These are phyloP conservation scores for Scaptomyza graminum DNA, from an alignment of 1,140 invertebrate genomes.

Conservation along the genomic window DNA sequence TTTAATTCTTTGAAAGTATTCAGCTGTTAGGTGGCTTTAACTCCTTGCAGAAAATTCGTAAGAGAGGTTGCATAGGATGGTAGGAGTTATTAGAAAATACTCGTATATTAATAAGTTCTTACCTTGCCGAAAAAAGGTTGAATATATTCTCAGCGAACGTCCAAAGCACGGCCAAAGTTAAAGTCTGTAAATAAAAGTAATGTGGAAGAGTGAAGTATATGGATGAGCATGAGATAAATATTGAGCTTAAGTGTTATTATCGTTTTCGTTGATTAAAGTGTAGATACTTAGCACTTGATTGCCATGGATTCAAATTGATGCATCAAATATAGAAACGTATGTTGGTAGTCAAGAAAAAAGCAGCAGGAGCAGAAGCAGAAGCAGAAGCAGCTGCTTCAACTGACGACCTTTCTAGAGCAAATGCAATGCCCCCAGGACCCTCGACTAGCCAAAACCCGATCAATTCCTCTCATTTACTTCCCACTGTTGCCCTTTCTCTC, in stretches of 20 bases:
- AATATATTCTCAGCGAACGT: slow-evolving; percentile 29
- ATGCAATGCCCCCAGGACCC: background rate
- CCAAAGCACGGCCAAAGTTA: slow-evolving; percentile 23
- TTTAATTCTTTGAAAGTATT: too few relatives aligned
- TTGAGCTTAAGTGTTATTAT: slow-evolving; percentile 22
- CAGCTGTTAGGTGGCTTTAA: too few relatives aligned
- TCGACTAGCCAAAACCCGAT: background rate
- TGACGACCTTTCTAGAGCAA: background rate
- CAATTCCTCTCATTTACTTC: background rate
- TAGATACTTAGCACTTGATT: slow-evolving; percentile 35
- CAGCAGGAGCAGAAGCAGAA: background rate
- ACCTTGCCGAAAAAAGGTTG: slow-evolving; percentile 51
- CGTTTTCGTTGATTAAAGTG: slow-evolving; percentile 34
- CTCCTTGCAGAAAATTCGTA: too few relatives aligned
- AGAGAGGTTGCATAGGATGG: too few relatives aligned
- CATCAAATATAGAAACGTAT: slow-evolving; percentile 17
- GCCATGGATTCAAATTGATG: slow-evolving; percentile 39
- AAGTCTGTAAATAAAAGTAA: slow-evolving; percentile 46
- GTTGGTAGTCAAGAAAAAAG: background rate
- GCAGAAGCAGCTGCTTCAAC: background rate
- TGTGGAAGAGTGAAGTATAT: background rate
- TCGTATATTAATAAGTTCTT: slow-evolving; percentile 27
- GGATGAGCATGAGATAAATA: slow-evolving; percentile 17
- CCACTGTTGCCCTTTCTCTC: background rate
- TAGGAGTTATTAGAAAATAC: too few relatives aligned